Evolutionary conservation across 1,140 invertebrate species (phyloP), one percentile per base, ranked within the genome.

Genomic region (Drosophila littoralis): DNA sequence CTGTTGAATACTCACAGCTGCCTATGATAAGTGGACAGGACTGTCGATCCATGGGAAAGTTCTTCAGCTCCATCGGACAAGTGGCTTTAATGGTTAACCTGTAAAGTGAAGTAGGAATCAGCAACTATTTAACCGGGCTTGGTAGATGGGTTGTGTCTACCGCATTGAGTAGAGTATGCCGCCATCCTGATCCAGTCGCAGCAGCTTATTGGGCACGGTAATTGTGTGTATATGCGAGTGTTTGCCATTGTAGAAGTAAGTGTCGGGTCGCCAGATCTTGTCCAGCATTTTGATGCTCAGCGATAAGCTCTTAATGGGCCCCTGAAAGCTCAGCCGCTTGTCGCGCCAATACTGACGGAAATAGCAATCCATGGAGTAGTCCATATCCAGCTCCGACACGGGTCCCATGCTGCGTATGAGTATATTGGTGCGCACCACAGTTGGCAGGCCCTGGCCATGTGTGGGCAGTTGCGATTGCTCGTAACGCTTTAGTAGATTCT

Each of bases 341-440:
- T 98, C 97, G 8, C 96, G 94, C 97, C 97, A 97, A 75, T 96
- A 97, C 92, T 98, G 97, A 7, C 98, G 95, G 91, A 99, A 98
- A 91, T 99, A 99, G 92, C 98, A 98, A 88, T 99, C 98, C 96
- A 99, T 98, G 4, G 97, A 98, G 90, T 98, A 99, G 91, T 97
- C 97, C 98, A 98, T 98, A 83, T 98, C 97, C n/a, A 98, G 93
- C 92, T 99, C 98, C 0, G 97, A 98, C 22, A 99, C 96, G 0
- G 98, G 98, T 4, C 98, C 97, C 97, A 99, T 98, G 83, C 97
- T 98, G 78, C 97, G 94, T 63, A 99, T 98, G 36, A 97, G 93
- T 77, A 99, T 98, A 92, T 98, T 98, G 1, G 97, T 98, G 84
- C 97, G 95, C 6, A 99, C 96, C n/a, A 97, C 94, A 0, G 97